These are phyloP conservation scores for Pseudopipra pipra DNA, from an alignment of 2,113 vertebrate genomes.

Conservation along the genomic window DNA sequence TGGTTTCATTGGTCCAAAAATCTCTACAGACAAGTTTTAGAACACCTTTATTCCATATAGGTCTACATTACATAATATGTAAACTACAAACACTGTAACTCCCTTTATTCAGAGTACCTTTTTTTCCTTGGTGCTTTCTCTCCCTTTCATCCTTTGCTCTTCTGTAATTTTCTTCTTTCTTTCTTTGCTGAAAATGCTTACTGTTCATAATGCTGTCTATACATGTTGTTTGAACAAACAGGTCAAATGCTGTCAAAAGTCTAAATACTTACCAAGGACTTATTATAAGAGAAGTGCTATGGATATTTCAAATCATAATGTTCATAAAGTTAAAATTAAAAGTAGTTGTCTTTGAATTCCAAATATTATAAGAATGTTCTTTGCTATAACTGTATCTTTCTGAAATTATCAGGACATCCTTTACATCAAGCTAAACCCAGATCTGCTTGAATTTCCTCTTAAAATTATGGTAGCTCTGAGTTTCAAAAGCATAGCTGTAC, in stretches of 20 bases:
- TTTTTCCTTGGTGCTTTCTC: neutral
- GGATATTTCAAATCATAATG: neutral
- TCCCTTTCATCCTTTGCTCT: neutral
- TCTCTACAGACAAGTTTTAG: neutral
- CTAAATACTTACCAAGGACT: neutral
- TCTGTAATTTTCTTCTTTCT: neutral
- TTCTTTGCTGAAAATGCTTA: neutral
- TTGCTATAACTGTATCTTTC: neutral
- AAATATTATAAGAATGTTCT: neutral
- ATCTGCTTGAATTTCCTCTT: neutral
- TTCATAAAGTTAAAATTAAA: neutral
- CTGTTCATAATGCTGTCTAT: neutral
- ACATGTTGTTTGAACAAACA: neutral
- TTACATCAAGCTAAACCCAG: neutral
- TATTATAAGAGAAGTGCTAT: neutral
- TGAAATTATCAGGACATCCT: neutral
- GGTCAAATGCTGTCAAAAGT: neutral
- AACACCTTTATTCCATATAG: neutral
- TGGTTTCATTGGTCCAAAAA: neutral
- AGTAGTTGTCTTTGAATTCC: neutral
- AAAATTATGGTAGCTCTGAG: neutral
- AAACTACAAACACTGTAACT: neutral
- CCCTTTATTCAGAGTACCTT: neutral
- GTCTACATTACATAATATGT: neutral
- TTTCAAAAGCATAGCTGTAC: neutral